A percentile compares a stretch with the other conserved stretches of the same genome.
phyloP scores from a whole-genome alignment of 2,797 vertebrate genomes.

The Sebastes iracundus region DNA sequence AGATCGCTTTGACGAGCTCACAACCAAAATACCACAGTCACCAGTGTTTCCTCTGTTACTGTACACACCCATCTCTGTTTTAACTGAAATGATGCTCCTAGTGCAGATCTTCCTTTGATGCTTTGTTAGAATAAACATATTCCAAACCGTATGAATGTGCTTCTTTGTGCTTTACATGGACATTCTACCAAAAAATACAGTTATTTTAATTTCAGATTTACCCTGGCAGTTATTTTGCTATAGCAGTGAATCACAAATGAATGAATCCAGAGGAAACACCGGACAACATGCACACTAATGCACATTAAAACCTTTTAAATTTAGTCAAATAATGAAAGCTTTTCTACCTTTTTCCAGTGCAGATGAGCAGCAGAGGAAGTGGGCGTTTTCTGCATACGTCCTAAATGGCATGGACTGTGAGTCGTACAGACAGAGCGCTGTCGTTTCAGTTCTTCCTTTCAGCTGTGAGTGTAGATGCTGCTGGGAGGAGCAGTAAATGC shows the following conservation, averaged over 20 bases:
- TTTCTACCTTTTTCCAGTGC: conserved; percentile 70
- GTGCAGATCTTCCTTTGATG: background rate
- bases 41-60: conserved; percentile 7
- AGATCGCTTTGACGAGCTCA: background rate
- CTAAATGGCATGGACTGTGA: conserved; percentile 64
- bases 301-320: background rate
- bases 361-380: conserved; percentile 65
- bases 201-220: background rate
- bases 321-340: background rate
- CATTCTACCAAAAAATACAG: background rate
- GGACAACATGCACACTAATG: background rate
- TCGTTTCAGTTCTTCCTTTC: conserved; percentile 77
- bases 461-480: conserved; percentile 63
- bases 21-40: background rate
- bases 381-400: conserved; percentile 70
- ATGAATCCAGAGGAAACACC: conserved; percentile 9
- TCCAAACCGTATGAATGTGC: background rate
- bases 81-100: background rate
- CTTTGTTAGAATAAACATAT: background rate
- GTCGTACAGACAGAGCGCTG: conserved; percentile 35
- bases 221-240: background rate
- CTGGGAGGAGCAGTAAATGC: conserved; percentile 65
- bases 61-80: conserved; percentile 15
- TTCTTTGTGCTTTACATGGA: background rate
- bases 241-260: background rate